Evolutionary conservation across 2,113 vertebrate genomes (phyloP).

Genomic region (cattle (Bos taurus)): DNA sequence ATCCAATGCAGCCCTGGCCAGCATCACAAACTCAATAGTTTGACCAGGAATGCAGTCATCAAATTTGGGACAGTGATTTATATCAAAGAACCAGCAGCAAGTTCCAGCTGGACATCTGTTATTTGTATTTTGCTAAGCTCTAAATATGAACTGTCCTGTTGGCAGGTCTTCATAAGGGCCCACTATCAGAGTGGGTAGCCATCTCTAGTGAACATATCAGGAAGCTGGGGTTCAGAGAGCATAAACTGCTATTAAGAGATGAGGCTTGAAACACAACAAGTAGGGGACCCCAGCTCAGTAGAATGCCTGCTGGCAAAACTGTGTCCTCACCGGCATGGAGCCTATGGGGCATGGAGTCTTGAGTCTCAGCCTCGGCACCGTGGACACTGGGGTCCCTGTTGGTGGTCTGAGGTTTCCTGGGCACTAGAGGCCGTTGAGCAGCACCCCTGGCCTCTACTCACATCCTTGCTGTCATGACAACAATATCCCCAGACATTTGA

Average conservation of each 20-base stretch:
- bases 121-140: not conserved
- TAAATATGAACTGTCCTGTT: fast-evolving
- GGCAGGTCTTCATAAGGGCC: not conserved
- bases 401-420: fast-evolving
- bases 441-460: not conserved
- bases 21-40: not conserved
- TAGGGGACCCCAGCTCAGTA: fast-evolving
- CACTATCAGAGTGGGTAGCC: not conserved
- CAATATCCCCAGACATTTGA: fast-evolving
- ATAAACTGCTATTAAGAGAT: fast-evolving
- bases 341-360: not conserved
- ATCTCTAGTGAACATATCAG: fast-evolving
- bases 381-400: not conserved
- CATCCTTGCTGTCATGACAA: no score
- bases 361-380: fast-evolving
- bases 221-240: not conserved
- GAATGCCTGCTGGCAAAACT: no score
- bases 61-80: fast-evolving
- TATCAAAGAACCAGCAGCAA: fast-evolving
- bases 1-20: fast-evolving
- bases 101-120: fast-evolving
- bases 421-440: fast-evolving
- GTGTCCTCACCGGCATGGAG: fast-evolving
- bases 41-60: not conserved
- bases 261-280: no score